Evolutionary conservation across 1,140 invertebrate genomes (phyloP), one percentile per base, ranked within the genome.

Genomic region (Drosophila ambigua): DNA sequence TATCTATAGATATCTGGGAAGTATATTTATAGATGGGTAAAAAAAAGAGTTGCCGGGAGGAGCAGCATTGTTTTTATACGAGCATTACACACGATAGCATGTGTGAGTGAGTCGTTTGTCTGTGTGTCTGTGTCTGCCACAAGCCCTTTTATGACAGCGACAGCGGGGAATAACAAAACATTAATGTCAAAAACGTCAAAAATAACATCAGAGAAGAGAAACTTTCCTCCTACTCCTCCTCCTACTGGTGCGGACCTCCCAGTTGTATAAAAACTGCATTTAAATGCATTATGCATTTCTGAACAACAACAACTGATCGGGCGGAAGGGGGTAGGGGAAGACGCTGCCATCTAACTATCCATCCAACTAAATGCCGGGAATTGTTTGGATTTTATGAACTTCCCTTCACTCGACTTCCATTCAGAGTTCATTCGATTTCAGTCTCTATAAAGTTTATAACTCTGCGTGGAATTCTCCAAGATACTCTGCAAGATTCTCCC

Each of bases 121-220:
- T 50, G 60, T 45, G 51, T 35, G 51, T 57, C 20, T 41, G 20
- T 13, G 41, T 48, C 26, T 5, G 39, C 28, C 46, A 48, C 31
- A 77, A 79, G 58, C 65, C 62, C 59, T 82, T 82, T 83, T 83
- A 78, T 82, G 79, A 82, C 79, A 83, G 77, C 72, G 49, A 79
- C 79, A 77, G 63, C 72, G 66, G 54, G 66, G 48, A 82, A 82
- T 66, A 88, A 88, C 79, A 88, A 88, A 88, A 83, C 83, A 88
- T 83, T 79, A 83, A 83, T 88, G 83, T 88, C 83, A 88, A 77
- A 87, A 88, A 82, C 72, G 80, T 83, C 83, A 87, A 71, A 88
- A 87, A 81, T 63, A 82, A 65, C 62, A 73, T 45, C 66, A 76
- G 44, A 45, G 50, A 52, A 43, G 35, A 48, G 43, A 60, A 63